Base-by-base conservation (phyloP, 2,797 vertebrate genomes). In the Coregonus ussuriensis region DNA sequence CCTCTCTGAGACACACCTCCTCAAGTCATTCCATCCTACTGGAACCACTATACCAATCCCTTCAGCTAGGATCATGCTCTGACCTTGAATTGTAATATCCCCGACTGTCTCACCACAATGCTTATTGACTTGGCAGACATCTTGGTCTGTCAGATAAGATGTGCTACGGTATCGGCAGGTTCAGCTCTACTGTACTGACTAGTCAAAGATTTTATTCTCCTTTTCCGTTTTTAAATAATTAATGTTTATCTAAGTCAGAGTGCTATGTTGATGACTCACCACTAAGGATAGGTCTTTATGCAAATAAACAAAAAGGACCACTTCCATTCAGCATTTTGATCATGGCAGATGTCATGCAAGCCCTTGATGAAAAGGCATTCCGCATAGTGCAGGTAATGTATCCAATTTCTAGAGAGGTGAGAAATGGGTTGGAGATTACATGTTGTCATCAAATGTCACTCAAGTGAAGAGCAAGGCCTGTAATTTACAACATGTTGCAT, bases 371-470 rank as follows among this genome's bases (percentile, higher is more conserved):
- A 65, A 73, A 63, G 63, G 35, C 54, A 41, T 15, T 6, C 9
- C 9, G 56, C 5, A 68, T 71, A 51, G 70, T 25, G 11, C 56
- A 63, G 68, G 56, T 75, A 71, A 74, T 77, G 74, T 62, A 52
- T 73, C 65, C 52, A 16, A 59, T 77, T 68, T 74, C 29, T 53
- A 25, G 25, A 71, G 62, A 66, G 72, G 72, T 74, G 71, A 74
- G 67, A 54, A 66, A 54, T 70, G n/a, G 1, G 25, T 66, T 59
- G 6, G 21, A 74, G 71, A 78, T 75, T 67, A 65, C 31, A 21
- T 62, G 56, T 66, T 71, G 56, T 74, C 56, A 65, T 51, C 35
- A 62, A 31, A 54, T 3, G 54, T 52, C 52, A 47, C 13, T 35
- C 65, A 33, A 67, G 31, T 33, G 14, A 33, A 33, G 4, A 67